A percentile compares a stretch with the other conserved stretches of the same genome.
phyloP scores from a whole-genome alignment of 2,113 vertebrate genomes.

The Meriones unguiculatus region DNA sequence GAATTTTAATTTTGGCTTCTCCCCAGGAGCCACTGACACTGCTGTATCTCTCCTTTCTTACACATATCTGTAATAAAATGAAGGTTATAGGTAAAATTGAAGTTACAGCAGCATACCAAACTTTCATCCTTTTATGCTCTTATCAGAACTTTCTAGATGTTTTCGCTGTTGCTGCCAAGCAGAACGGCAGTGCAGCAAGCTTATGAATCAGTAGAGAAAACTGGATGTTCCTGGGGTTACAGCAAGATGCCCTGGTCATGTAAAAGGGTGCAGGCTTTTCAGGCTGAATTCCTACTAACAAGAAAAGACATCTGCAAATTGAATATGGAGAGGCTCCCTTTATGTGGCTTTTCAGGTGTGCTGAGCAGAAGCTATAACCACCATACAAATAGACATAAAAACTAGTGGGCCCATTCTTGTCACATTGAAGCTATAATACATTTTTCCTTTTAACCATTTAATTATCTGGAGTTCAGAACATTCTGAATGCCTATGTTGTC shows the following conservation, averaged over 20 bases:
- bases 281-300: not conserved
- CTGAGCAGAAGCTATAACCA: not conserved
- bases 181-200: not conserved
- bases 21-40: not conserved
- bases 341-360: not conserved
- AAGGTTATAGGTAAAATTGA: not conserved
- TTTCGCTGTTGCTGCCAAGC: fast-evolving
- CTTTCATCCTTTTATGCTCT: not conserved
- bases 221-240: not conserved
- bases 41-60: not conserved
- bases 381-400: not conserved
- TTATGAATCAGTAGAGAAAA: not conserved
- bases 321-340: fast-evolving
- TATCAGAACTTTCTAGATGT: not conserved
- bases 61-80: not conserved
- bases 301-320: not conserved
- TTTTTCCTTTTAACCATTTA: not conserved
- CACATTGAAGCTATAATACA: not conserved
- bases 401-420: fast-evolving
- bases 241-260: too few relatives aligned
- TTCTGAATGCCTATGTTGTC: fast-evolving
- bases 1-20: slow-evolving; percentile 62
- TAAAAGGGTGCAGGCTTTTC: not conserved
- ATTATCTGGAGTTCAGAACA: fast-evolving
- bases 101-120: not conserved